These are phyloP conservation scores for Stramonita haemastoma DNA, from an alignment of 2,888 invertebrate genomes.

Conservation along the genomic window DNA sequence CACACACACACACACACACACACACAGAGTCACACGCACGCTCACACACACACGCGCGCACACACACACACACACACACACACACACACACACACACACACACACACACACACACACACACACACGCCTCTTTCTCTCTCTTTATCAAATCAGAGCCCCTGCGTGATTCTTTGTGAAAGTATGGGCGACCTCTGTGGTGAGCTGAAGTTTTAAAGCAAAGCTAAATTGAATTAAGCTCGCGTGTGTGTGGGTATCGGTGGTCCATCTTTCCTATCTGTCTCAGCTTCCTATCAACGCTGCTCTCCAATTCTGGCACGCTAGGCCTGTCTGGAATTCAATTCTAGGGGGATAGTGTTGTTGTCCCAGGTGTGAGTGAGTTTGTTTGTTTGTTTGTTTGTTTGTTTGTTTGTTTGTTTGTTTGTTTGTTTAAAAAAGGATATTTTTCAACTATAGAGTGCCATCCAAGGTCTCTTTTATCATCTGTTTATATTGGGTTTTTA, in stretches of 20 bases:
- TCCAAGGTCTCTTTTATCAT: too few species aligned
- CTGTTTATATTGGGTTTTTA: too few species aligned
- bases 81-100: too few species aligned
- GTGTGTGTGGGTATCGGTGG: background rate
- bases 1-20: conserved; percentile 15
- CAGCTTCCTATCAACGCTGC: background rate
- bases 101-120: too few species aligned
- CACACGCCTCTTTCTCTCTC: background rate
- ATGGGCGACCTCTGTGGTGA: background rate
- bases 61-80: background rate
- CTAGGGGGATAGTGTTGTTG: background rate
- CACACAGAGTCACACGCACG: background rate
- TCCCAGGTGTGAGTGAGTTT: background rate
- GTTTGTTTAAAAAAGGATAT: background rate
- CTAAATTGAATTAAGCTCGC: background rate
- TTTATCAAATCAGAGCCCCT: background rate
- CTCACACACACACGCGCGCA: background rate
- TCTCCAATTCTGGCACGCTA: too few species aligned
- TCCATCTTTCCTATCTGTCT: background rate
- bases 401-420: background rate
- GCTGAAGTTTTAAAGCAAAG: background rate
- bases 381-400: background rate
- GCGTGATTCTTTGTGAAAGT: background rate
- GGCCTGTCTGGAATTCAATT: background rate
- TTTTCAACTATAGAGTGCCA: too few species aligned